Conservation (phyloP, 2,113 vertebrate species). For the Tachycineta bicolor region DNA sequence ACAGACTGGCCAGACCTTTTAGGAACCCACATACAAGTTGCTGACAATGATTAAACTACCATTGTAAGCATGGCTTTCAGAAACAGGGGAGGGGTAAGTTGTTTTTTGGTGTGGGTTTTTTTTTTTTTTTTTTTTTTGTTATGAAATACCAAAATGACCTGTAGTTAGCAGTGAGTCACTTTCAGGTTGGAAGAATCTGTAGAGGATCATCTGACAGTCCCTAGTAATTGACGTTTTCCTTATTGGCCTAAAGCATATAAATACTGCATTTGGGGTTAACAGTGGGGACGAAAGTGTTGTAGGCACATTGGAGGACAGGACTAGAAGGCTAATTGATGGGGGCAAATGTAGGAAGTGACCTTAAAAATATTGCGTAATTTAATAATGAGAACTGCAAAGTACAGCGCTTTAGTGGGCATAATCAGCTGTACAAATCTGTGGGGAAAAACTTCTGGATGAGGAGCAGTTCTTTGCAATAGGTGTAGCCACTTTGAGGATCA, state of each 20-base stretch:
- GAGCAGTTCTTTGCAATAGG: background rate
- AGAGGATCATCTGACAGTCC: background rate
- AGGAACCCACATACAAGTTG: background rate
- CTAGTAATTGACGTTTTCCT: background rate
- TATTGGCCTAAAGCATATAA: background rate
- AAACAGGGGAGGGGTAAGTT: background rate
- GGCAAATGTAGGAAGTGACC: background rate
- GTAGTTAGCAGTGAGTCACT: background rate
- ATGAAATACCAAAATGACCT: background rate
- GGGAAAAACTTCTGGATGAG: background rate
- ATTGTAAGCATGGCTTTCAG: background rate
- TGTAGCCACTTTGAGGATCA: background rate
- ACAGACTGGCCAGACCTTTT: background rate
- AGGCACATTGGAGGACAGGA: background rate
- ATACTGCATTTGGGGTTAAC: background rate
- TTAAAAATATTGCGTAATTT: background rate
- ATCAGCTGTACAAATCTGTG: background rate
- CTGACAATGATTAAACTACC: background rate
- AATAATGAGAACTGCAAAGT: background rate
- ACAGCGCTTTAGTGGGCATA: background rate
- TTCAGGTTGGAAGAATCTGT: background rate
- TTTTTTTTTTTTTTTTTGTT: background rate
- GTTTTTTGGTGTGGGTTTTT: too few species aligned
- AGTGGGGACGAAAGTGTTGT: background rate
- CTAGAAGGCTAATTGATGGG: background rate